Conservation (phyloP, 2,113 vertebrate species). For the Dipodomys stephensi region DNA sequence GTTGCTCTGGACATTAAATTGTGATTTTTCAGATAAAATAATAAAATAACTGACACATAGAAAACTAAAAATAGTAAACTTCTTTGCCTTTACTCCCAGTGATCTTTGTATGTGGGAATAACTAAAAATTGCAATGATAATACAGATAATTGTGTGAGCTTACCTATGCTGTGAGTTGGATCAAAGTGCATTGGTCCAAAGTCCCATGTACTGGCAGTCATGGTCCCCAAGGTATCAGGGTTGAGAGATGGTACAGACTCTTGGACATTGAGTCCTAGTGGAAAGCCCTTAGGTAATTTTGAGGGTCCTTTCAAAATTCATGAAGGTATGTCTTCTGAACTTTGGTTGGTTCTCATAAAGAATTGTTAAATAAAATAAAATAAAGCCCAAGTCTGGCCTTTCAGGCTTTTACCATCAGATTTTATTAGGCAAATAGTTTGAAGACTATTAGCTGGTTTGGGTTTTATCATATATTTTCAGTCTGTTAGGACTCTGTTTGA, state of each 20-base stretch:
- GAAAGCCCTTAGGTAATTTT: not conserved
- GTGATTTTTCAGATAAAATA: not conserved
- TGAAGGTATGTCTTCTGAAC: not conserved
- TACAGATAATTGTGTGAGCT: not conserved
- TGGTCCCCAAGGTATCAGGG: not conserved
- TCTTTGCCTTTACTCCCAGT: not conserved
- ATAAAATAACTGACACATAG: not conserved
- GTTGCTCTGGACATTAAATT: not conserved
- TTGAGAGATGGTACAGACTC: not conserved
- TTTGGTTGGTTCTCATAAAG: not conserved
- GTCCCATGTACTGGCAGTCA: not conserved
- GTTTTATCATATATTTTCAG: not conserved
- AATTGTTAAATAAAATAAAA: not conserved
- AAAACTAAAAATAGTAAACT: conserved; percentile 2
- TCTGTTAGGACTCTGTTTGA: not conserved
- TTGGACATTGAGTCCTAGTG: not conserved
- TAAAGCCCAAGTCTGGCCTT: not conserved
- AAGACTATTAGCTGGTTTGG: not conserved
- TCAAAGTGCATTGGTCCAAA: not conserved
- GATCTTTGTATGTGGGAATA: not conserved
- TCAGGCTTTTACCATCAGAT: not conserved
- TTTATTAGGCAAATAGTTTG: not conserved
- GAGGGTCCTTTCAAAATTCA: not conserved
- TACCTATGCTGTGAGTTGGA: not conserved
- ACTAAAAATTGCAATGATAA: not conserved